These are phyloP conservation scores for Porites lobata DNA, from an alignment of 92 coral and sea anemone genomes.

Conservation along the genomic window DNA sequence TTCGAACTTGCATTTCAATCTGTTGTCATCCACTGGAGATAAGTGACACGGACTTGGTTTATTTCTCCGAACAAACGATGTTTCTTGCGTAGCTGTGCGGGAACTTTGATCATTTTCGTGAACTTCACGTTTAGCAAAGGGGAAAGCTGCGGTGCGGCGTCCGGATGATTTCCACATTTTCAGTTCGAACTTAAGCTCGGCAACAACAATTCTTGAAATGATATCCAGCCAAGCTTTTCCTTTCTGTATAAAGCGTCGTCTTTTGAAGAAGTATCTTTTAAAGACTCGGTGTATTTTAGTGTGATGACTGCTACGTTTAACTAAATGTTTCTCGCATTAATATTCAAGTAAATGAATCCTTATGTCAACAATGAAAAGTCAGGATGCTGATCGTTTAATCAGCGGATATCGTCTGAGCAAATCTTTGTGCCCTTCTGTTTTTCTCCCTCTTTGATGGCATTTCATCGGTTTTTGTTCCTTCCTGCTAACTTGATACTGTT, in stretches of 20 bases:
- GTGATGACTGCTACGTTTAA: slow-evolving; percentile 3
- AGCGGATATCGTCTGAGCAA: not conserved
- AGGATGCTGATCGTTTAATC: not conserved
- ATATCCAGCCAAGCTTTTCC: not conserved
- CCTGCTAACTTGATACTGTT: slow-evolving; percentile 24
- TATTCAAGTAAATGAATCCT: not conserved
- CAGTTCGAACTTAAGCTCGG: too few relatives aligned
- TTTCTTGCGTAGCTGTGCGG: slow-evolving; percentile 2
- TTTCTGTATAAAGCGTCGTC: not conserved
- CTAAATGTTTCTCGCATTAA: not conserved
- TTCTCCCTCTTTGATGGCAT: not conserved
- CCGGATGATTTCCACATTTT: slow-evolving; percentile 43
- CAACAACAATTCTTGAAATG: not conserved
- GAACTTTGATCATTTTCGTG: not conserved
- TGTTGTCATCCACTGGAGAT: slow-evolving; percentile 23
- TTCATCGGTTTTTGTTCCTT: not conserved
- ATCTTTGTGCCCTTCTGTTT: not conserved
- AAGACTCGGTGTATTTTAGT: not conserved
- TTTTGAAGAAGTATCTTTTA: not conserved
- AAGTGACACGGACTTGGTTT: not conserved
- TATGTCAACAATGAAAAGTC: not conserved
- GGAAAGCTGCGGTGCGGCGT: slow-evolving; percentile 9
- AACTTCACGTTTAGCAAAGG: slow-evolving; percentile 25
- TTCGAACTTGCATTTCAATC: slow-evolving; percentile 50
- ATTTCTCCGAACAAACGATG: not conserved